Evolutionary conservation across 2,888 invertebrate genomes (phyloP), one percentile per base, ranked within the genome.

Genomic region (Dryococelus australis): DNA sequence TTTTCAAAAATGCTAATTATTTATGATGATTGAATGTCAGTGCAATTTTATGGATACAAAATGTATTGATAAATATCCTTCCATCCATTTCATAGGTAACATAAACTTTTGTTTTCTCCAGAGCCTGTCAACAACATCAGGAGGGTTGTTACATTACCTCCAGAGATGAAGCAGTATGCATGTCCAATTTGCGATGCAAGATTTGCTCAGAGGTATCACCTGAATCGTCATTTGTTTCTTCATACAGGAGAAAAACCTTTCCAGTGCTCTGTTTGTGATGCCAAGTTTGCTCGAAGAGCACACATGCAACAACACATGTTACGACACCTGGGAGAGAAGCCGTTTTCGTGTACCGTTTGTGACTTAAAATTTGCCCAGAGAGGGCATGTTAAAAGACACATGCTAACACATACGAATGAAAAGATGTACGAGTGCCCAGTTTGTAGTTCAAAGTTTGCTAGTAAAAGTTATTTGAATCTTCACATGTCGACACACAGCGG

Each of bases 141-240:
- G n/a, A 65, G n/a, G 24, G 65, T 65, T n/a, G n/a, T 65, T 65
- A 65, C 65, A 65, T n/a, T 65, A n/a, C 65, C 65, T 65, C n/a
- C 65, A 65, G 65, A 65, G 65, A 65, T 20, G 65, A 65, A 65
- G 65, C 65, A 65, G n/a, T 65, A 65, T 65, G n/a, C 65, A 1
- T 65, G 65, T 65, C n/a, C 65, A 65, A n/a, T 65, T 65, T 65
- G 65, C 65, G 65, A 65, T 65, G n/a, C 65, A n/a, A 65, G n/a
- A 24, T 65, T 65, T n/a, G 65, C 65, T 20, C 20, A 65, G 65
- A 16, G 65, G n/a, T 65, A 65, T 65, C 65, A 65, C 65, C 16
- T 65, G 65, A 65, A 65, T 20, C 65, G n/a, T 65, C 65, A 65
- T n/a, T 20, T 65, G 65, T 65, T 65, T n/a, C 65, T 65, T n/a